Base-by-base conservation (phyloP, 2,888 invertebrate species). In the Digitonthophagus gazella region DNA sequence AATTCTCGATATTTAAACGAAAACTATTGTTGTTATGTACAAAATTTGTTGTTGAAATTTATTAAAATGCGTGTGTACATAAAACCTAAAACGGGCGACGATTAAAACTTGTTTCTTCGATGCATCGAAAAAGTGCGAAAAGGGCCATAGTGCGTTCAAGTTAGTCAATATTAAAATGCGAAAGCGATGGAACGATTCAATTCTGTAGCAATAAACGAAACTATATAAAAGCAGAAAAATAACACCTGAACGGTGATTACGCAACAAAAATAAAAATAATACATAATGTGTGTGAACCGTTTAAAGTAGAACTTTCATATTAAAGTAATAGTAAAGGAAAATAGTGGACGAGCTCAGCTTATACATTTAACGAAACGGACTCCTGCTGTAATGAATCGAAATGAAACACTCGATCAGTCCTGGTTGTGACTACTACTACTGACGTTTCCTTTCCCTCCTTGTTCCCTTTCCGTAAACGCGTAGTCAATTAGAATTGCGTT, bases 151-250 rank as follows among this genome's bases (percentile, higher is more conserved):
- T 44, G 28, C 28, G 28, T 44, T 44, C 19, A 55, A 69, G 15
- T 63, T 67, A 69, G 69, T 66, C 66, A 69, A 69, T 66, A 66
- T 57, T 57, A 69, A 5, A 65, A 65, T 16, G 22, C 44, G 44
- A 67, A 15, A 58, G 19, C 18, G 15, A 64, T 54, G 28, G 65
- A 65, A 67, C 70, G 67, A 67, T 70, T 70, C 58, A 67, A 67
- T 65, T 70, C 67, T 56, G 67, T 70, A 70, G 70, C 70, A 70
- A 70, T 70, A 70, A 70, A 70, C 64, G 20, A 11, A 64, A 56
- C 6, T 44, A 44, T 44, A 8, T 44, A 44, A 44, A 44, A n/a
- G n/a, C n/a, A n/a, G n/a, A 11, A 44, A 44, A 44, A 44, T 3
- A 3, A 44, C 11, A 44, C 3, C 28, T 6, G 28, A 44, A 44